These are phyloP conservation scores for Porites rus DNA, from an alignment of 92 coral and sea anemone species.

Conservation along the genomic window DNA sequence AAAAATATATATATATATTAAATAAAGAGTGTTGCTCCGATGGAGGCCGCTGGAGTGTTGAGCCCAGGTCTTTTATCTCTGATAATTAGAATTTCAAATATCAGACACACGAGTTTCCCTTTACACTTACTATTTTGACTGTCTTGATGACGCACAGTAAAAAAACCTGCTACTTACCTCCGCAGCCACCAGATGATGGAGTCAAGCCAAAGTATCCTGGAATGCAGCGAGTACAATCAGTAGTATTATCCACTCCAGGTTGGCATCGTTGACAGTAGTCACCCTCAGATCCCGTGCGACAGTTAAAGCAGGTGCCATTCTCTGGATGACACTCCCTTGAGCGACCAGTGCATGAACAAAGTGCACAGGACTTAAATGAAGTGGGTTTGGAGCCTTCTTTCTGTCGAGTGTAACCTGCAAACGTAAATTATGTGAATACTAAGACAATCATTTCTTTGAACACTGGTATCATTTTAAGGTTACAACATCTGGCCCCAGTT, in stretches of 20 bases:
- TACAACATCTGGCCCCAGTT: no score
- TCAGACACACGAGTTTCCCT: no score
- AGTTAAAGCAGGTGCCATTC: constrained; percentile 82
- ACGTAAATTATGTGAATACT: background rate
- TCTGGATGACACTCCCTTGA: constrained; percentile 84
- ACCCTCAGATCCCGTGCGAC: constrained; percentile 92
- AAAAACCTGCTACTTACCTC: constrained; percentile 50
- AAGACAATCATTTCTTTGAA: no score
- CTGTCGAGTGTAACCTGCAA: constrained; percentile 33
- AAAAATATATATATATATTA: no score
- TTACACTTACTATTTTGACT: no score
- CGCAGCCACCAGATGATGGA: constrained; percentile 75
- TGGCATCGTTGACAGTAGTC: constrained; percentile 79
- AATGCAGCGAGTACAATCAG: constrained; percentile 82
- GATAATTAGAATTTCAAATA: no score
- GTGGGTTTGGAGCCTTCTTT: background rate
- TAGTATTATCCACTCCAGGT: constrained; percentile 80
- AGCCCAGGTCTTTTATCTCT: no score
- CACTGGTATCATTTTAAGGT: no score
- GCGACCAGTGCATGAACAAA: constrained; percentile 83
- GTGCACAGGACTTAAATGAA: constrained; percentile 61
- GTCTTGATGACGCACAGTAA: no score
- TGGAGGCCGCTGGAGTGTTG: no score
- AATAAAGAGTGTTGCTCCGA: no score
- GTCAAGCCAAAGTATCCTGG: constrained; percentile 81